Percentiles rank a stretch among this genome's conserved stretches.
Conservation (phyloP, 2,888 invertebrate genomes). For the Trachelus tabidus region DNA sequence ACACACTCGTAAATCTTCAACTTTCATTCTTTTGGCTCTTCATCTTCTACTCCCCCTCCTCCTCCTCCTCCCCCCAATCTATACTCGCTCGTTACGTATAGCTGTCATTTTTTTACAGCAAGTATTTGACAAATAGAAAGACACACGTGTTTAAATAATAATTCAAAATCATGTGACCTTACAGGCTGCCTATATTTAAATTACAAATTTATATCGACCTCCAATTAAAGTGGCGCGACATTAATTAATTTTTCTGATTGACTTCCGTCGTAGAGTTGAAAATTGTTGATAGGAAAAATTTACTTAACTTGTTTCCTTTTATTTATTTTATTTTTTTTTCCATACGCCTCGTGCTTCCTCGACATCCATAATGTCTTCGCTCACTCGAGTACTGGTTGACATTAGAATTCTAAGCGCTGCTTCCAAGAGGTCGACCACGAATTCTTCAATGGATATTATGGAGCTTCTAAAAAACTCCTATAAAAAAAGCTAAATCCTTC, state of each 20-base stretch:
- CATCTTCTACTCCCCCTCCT: slow-evolving; percentile 23
- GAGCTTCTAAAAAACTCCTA: slow-evolving; percentile 36
- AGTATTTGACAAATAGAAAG: background rate
- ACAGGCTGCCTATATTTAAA: background rate
- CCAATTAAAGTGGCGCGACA: background rate
- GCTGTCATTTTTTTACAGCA: background rate
- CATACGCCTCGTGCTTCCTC: background rate
- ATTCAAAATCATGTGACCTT: background rate
- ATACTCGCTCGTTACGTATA: slow-evolving; percentile 9
- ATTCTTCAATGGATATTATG: background rate
- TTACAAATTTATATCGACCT: background rate
- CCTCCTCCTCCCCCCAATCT: slow-evolving; percentile 5
- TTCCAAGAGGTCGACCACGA: background rate
- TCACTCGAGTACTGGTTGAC: background rate
- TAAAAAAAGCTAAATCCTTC: slow-evolving; percentile 48
- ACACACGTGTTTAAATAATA: background rate
- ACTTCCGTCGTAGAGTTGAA: background rate
- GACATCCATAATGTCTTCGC: background rate
- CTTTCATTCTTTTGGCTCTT: slow-evolving; percentile 30
- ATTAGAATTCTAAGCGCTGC: background rate
- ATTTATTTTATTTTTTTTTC: background rate
- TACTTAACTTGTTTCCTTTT: too few relatives aligned
- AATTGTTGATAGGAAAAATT: background rate
- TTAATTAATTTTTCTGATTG: background rate
- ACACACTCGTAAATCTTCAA: slow-evolving; percentile 59